Conservation (phyloP, 2,888 invertebrate genomes). For the Cheilosia pagana region DNA sequence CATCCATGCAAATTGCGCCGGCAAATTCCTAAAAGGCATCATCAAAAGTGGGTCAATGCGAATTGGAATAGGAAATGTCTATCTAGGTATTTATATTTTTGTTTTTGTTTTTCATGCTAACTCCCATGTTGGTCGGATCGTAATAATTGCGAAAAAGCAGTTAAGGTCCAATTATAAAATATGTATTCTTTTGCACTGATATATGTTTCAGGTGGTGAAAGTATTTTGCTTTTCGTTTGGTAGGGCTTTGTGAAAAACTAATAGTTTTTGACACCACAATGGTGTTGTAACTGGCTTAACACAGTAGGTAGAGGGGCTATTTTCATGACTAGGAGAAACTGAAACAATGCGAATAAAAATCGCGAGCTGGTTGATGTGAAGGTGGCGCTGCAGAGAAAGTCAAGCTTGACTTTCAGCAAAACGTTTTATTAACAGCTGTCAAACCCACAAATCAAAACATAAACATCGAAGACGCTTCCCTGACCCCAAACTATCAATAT, state of each 20-base stretch:
- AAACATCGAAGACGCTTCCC: neutral
- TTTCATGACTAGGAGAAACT: neutral
- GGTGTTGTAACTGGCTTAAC: neutral
- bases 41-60: constrained; percentile 61
- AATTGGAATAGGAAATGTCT: constrained; percentile 39
- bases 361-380: no score
- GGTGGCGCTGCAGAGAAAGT: no score
- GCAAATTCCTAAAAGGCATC: constrained; percentile 60
- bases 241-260: neutral
- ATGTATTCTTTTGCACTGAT: constrained; percentile 54
- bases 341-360: no score
- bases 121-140: neutral
- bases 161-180: constrained; percentile 41
- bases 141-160: constrained; percentile 6
- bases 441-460: neutral
- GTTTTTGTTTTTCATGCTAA: neutral
- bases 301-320: no score
- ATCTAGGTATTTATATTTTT: neutral
- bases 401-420: no score
- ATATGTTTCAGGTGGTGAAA: constrained; percentile 45
- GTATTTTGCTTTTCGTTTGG: constrained; percentile 1
- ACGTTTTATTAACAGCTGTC: no score
- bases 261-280: constrained; percentile 24
- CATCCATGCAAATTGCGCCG: constrained; percentile 44
- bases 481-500: neutral